Percentiles rank a stretch among this genome's conserved stretches.
phyloP scores from a whole-genome alignment of 2,113 vertebrate species.

The Odocoileus hemionus region DNA sequence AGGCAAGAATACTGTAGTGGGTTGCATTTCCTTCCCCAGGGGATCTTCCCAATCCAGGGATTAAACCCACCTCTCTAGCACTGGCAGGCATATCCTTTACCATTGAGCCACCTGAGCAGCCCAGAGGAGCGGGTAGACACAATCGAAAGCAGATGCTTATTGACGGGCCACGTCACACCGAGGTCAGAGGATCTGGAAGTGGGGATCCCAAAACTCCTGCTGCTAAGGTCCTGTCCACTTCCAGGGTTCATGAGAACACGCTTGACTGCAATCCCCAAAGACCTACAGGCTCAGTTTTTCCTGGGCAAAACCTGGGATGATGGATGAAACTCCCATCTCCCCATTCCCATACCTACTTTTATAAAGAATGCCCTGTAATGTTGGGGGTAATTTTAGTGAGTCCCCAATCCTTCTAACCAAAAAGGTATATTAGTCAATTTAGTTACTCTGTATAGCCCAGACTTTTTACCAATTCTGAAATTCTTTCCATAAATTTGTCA shows the following conservation, averaged over 20 bases:
- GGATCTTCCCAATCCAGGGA: not conserved
- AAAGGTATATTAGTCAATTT: not conserved
- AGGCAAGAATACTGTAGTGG: not conserved
- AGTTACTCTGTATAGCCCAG: not conserved
- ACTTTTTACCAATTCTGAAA: conserved; percentile 19
- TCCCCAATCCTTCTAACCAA: not conserved
- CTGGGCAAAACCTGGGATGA: not conserved
- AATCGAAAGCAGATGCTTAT: not conserved
- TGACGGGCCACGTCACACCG: not conserved
- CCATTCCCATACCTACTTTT: not conserved
- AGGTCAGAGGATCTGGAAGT: not conserved
- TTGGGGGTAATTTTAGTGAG: not conserved
- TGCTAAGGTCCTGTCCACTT: not conserved
- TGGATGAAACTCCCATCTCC: not conserved
- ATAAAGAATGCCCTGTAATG: not conserved
- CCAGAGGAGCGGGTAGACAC: not conserved
- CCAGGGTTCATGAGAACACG: not conserved
- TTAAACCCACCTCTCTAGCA: not conserved
- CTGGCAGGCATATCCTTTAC: not conserved
- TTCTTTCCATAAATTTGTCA: not conserved
- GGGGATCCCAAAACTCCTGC: not conserved
- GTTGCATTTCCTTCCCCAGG: not conserved
- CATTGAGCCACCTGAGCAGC: not conserved
- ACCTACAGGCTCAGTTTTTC: not conserved
- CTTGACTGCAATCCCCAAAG: not conserved